phyloP scores from a whole-genome alignment of 2,113 vertebrate species.

The Psittacus erithacus region DNA sequence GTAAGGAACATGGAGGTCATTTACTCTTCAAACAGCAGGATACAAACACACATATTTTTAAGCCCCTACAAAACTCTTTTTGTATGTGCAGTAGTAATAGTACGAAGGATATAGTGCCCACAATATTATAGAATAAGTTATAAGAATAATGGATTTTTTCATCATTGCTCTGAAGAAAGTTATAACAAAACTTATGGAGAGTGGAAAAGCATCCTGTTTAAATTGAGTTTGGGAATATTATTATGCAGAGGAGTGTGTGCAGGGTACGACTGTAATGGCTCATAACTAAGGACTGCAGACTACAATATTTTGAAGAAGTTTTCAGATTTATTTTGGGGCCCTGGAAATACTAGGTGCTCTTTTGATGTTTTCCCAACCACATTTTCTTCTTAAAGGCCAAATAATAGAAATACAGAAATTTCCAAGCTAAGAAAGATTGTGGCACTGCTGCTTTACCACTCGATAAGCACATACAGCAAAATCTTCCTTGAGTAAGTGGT shows the following conservation, averaged over 20 bases:
- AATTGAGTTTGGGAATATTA: not conserved
- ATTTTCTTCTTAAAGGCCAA: not conserved
- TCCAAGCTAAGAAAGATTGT: not conserved
- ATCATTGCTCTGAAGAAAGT: not conserved
- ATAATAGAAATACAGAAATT: not conserved
- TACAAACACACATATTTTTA: not conserved
- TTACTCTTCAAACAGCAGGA: not conserved
- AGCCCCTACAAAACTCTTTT: not conserved
- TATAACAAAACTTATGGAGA: not conserved
- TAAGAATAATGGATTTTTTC: not conserved
- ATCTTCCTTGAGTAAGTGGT: not conserved
- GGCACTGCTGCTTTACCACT: not conserved
- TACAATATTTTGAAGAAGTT: not conserved
- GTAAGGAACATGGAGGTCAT: not conserved
- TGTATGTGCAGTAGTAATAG: not conserved
- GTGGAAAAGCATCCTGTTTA: not conserved
- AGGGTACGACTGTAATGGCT: not conserved
- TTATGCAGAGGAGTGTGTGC: not conserved
- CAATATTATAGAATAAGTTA: not conserved
- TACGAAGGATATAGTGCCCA: not conserved
- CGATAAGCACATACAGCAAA: not conserved
- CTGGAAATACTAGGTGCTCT: not conserved
- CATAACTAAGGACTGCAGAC: not conserved
- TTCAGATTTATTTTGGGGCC: not conserved
- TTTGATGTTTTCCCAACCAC: not conserved